These are phyloP conservation scores for Arctia plantaginis DNA, from an alignment of 2,888 invertebrate genomes.

Conservation along the genomic window DNA sequence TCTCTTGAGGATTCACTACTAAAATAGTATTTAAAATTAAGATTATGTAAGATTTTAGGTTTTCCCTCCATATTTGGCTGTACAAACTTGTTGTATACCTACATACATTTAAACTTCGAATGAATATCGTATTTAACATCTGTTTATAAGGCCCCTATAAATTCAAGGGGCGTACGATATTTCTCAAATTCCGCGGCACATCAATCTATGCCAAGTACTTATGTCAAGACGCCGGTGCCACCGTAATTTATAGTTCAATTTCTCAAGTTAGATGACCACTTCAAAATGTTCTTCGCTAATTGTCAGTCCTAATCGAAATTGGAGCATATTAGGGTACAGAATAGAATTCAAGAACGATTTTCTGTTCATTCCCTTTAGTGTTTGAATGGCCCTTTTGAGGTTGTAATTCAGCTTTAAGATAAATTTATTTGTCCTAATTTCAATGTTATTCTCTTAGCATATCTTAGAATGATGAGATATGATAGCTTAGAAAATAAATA, in stretches of 20 bases:
- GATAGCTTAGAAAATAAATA: too few species aligned
- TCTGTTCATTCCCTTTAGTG: conserved; percentile 33
- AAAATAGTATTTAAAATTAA: too few species aligned
- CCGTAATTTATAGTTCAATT: conserved; percentile 71
- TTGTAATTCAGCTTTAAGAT: conserved; percentile 22
- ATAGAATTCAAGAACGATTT: conserved; percentile 38
- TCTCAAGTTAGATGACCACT: conserved; percentile 62
- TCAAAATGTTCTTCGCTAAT: conserved; percentile 47
- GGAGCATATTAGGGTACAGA: conserved; percentile 35
- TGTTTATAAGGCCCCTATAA: conserved; percentile 65
- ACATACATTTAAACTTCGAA: conserved; percentile 21
- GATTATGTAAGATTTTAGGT: background rate
- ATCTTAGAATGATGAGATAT: too few species aligned
- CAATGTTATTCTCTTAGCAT: conserved; percentile 5
- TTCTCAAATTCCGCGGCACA: conserved; percentile 71
- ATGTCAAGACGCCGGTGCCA: conserved; percentile 67
- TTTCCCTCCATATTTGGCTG: background rate
- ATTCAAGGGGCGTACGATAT: conserved; percentile 67
- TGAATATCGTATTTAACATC: conserved; percentile 48
- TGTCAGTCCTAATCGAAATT: conserved; percentile 50
- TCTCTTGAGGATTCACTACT: too few species aligned
- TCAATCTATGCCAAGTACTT: conserved; percentile 76
- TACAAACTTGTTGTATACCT: conserved; percentile 17
- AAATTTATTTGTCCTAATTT: conserved; percentile 6
- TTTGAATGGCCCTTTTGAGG: conserved; percentile 19